Conservation (phyloP, 2,113 vertebrate species). For the Pyrgilauda ruficollis region DNA sequence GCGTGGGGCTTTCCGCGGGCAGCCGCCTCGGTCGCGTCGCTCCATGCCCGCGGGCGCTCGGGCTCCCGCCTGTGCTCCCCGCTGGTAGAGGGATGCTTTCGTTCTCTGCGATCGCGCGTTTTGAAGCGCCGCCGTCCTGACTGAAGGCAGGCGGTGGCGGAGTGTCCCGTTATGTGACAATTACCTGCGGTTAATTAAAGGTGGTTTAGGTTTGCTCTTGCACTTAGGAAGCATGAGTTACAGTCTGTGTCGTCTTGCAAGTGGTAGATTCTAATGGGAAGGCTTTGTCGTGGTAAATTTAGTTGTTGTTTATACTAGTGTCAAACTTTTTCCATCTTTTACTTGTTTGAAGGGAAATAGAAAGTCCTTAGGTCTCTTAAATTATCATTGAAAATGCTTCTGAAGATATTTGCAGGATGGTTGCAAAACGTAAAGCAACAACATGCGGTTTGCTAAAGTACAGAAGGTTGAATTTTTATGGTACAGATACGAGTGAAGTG, state of each 20-base stretch:
- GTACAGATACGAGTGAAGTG: rapidly evolving
- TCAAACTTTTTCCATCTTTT: background rate
- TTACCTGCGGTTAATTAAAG: background rate
- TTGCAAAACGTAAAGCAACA: background rate
- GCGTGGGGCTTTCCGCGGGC: background rate
- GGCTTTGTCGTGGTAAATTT: background rate
- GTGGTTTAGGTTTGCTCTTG: background rate
- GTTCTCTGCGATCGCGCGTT: too few species aligned
- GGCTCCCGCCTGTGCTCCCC: background rate
- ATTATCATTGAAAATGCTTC: background rate
- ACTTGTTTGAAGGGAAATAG: background rate
- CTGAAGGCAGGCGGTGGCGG: background rate
- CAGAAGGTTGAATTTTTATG: background rate
- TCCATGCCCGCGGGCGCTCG: background rate
- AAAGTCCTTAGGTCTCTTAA: background rate
- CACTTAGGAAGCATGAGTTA: rapidly evolving
- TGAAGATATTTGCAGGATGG: background rate
- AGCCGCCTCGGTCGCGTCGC: background rate
- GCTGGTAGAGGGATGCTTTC: background rate
- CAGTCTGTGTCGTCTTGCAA: rapidly evolving
- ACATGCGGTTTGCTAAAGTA: background rate
- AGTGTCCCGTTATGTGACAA: background rate
- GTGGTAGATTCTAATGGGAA: background rate
- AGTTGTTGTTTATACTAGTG: rapidly evolving
- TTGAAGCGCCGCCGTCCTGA: background rate